Evolutionary conservation across 2,888 invertebrate species (phyloP), one percentile per base, ranked within the genome.

Genomic region (Drosophila demipolita): DNA sequence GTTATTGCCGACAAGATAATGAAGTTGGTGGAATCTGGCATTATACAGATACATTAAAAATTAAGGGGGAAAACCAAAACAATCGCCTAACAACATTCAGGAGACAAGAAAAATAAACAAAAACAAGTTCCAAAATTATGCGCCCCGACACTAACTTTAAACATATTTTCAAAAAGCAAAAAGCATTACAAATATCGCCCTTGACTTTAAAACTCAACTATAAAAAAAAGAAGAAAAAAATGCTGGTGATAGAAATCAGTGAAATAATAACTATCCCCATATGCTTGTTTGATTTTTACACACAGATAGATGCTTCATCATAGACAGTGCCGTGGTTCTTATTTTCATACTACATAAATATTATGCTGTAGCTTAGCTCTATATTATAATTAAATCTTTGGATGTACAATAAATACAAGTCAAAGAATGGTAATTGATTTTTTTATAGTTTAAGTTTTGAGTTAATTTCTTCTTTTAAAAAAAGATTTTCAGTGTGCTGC

Each of bases 1-100:
- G 98, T 97, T 57, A 96, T 99, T 85, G 98, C 98, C 32, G 96
- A 97, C 65, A 99, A 99, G 94, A 97, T 99, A 91, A 98, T 99
- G 94, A 99, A 99, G 93, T 95, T 99, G 60, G 94, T 99, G 78
- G 99, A 99, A 93, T 97, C 98, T 72, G 99, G 99, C 80, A 95
- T 99, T 75, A 98, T 99, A 90, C 97, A 98, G 82, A 98, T 99
- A 92, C 98, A 98, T 93, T 99, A 96, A 45, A 82, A 73, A 49
- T 53, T 68, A 60, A 17, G 40, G 20, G 49, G 38, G 26, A 11
- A 55, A 40, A 65, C 38, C 38, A 68, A 65, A 63, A 68, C 53
- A 67, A 82, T 78, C 75, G 75, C 75, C 76, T 78, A 70, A 80
- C 82, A 82, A 80, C 80, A 80, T 87, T 85, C 87, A 76, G 78